A percentile compares a stretch with the other conserved stretches of the same genome.
Evolutionary conservation across 2,797 vertebrate genomes (phyloP).

Genomic region (Setipinna tenuifilis): DNA sequence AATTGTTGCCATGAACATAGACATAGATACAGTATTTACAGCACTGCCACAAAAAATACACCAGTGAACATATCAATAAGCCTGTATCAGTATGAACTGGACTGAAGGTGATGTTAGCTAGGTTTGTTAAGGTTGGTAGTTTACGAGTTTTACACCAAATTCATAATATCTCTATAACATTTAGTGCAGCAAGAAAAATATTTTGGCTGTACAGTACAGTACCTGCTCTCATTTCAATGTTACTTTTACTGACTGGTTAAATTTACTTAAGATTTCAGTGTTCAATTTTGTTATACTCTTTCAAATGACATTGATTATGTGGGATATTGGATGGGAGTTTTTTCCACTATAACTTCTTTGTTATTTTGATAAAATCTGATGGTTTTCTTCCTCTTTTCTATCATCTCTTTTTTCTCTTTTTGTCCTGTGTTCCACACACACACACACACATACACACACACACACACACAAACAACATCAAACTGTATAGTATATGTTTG

Average conservation of each 20-base stretch:
- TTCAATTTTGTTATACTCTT: no score
- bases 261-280: not conserved
- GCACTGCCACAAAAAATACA: no score
- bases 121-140: not conserved
- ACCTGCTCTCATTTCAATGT: not conserved
- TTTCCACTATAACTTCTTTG: not conserved
- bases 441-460: conserved; percentile 48
- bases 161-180: not conserved
- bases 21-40: no score
- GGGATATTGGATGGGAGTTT: not conserved
- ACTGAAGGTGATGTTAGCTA: not conserved
- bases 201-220: not conserved
- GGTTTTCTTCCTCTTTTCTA: not conserved
- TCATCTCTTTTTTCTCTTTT: conserved; percentile 18
- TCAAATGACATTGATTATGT: no score
- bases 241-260: not conserved
- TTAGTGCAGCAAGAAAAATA: not conserved
- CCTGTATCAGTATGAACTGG: not conserved
- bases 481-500: no score
- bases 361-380: not conserved
- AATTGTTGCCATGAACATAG: no score
- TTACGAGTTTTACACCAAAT: not conserved
- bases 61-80: no score
- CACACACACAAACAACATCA: conserved; percentile 48
- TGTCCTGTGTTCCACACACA: conserved; percentile 14